Percentiles rank a stretch among this genome's conserved stretches.
Conservation (phyloP, 2,797 vertebrate genomes). For the Sparus aurata region DNA sequence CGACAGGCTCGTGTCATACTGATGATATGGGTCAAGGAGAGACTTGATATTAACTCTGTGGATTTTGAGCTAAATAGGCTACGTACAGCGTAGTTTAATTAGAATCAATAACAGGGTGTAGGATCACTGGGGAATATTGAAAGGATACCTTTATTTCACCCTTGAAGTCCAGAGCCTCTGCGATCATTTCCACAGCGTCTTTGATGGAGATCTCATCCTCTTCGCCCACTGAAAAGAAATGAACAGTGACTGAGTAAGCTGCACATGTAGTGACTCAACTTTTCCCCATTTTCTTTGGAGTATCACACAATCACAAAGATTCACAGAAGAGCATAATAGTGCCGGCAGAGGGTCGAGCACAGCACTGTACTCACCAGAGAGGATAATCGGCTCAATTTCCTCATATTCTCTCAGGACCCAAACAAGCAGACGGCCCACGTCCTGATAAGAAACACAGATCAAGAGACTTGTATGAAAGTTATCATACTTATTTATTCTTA, state of each 20-base stretch:
- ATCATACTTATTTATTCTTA: no score
- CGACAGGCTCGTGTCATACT: slow-evolving; percentile 87
- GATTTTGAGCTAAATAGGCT: background rate
- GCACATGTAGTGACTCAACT: background rate
- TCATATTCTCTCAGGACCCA: no score
- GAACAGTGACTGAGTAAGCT: background rate
- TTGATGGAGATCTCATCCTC: slow-evolving; percentile 89
- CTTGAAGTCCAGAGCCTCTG: slow-evolving; percentile 84
- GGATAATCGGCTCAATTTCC: no score
- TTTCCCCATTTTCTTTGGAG: no score
- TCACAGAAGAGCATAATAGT: no score
- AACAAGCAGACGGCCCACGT: no score
- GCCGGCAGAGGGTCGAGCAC: no score
- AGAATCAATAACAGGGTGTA: background rate
- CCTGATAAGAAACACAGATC: no score
- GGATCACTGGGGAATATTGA: background rate
- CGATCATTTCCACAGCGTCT: slow-evolving; percentile 83
- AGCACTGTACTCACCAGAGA: no score
- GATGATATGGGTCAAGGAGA: slow-evolving; percentile 43
- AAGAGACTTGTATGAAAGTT: no score
- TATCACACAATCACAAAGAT: no score
- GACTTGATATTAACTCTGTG: background rate
- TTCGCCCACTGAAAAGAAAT: slow-evolving; percentile 83
- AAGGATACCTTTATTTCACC: slow-evolving; percentile 76
- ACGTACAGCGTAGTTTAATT: background rate